Conservation (phyloP, 1,140 invertebrate genomes). For the Philotrypesis tridentata region DNA sequence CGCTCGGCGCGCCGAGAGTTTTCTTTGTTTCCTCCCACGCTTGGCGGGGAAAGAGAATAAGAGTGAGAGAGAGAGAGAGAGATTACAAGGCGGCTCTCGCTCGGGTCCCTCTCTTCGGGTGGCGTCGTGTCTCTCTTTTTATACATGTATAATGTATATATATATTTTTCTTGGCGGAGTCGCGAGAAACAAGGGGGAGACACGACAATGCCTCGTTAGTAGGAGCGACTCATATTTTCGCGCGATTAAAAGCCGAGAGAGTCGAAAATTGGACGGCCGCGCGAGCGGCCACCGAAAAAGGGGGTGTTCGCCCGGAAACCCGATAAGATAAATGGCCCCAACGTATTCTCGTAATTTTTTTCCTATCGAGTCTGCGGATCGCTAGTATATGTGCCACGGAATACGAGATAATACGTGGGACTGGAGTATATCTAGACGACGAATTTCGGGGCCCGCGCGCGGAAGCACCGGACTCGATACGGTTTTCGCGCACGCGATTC, state of each 20-base stretch:
- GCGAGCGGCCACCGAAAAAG: neutral
- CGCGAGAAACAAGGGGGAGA: neutral
- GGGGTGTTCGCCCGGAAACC: neutral
- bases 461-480: neutral
- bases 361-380: slow-evolving; percentile 15
- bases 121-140: too few relatives aligned
- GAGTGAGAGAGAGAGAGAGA: too few relatives aligned
- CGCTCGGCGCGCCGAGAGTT: slow-evolving; percentile 1
- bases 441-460: neutral
- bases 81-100: neutral
- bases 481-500: neutral
- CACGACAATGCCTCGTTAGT: slow-evolving; percentile 23
- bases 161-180: neutral
- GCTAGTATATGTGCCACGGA: neutral
- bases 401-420: neutral
- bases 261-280: neutral
- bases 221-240: slow-evolving; percentile 23
- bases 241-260: neutral
- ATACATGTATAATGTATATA: neutral
- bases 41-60: neutral
- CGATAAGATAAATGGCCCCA: slow-evolving; percentile 31
- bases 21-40: slow-evolving; percentile 16
- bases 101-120: too few relatives aligned
- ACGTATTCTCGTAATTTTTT: slow-evolving; percentile 14
- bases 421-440: slow-evolving; percentile 40